These are phyloP conservation scores for Pseudococcus jackbeardsleyi DNA, from an alignment of 2,888 invertebrate species.

Conservation along the genomic window DNA sequence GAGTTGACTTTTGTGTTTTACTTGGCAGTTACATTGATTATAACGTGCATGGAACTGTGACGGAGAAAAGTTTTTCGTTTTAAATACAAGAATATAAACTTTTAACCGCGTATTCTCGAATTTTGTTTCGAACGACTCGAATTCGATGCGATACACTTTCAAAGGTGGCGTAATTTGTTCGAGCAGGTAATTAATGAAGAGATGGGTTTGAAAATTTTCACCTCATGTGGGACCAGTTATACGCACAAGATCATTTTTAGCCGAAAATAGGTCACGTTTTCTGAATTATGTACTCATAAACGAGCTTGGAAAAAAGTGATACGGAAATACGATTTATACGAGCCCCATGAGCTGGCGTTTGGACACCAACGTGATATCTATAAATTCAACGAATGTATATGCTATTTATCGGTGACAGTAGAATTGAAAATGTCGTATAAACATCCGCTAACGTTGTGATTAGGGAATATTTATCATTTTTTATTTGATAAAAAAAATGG, in stretches of 20 bases:
- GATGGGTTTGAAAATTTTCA: not conserved
- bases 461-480: slow-evolving; percentile 47
- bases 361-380: slow-evolving; percentile 19
- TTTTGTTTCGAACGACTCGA: not conserved
- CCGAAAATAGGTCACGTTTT: slow-evolving; percentile 4
- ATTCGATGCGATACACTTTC: not conserved
- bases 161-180: not conserved
- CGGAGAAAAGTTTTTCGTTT: not conserved
- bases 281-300: not conserved
- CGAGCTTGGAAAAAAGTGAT: not conserved
- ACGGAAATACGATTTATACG: slow-evolving; percentile 36
- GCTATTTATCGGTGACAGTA: slow-evolving; percentile 41
- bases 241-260: not conserved
- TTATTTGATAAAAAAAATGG: slow-evolving; percentile 30
- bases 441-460: slow-evolving; percentile 38
- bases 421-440: slow-evolving; percentile 41
- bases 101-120: not conserved
- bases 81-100: slow-evolving; percentile 16
- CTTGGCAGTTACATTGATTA: slow-evolving; percentile 29
- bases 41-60: slow-evolving; percentile 27
- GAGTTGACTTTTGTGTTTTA: slow-evolving; percentile 18
- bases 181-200: not conserved
- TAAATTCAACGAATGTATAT: slow-evolving; percentile 12
- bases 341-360: not conserved
- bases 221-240: slow-evolving; percentile 3